Evolutionary conservation across 2,797 vertebrate genomes (phyloP), one percentile per base, ranked within the genome.

Genomic region (Melanotaenia boesemani): DNA sequence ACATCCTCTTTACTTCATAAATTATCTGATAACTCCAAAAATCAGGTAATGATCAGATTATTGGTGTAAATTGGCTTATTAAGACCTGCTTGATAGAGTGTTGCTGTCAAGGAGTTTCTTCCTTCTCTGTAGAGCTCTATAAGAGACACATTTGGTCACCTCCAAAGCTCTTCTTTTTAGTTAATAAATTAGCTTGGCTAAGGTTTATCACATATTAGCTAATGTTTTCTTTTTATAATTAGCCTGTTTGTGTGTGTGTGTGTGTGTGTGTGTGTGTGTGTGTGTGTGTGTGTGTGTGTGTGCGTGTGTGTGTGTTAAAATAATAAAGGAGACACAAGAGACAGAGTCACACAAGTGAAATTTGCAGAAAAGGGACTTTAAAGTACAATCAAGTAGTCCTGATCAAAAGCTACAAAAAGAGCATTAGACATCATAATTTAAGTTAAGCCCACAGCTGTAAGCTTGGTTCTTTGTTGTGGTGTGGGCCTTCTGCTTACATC

Each of bases 341-440:
- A 66, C 70, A 74, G 55, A 86, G 79, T 91, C 83, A 88, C 80
- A 85, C 67, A 62, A 76, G 30, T 91, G 86, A 87, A 91, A 90
- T 90, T 87, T 87, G 61, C 57, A 58, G 62, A 76, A 61, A 77
- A 69, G 84, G 62, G 59, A 72, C 72, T 39, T 69, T 57, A 82
- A 84, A 82, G 72, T 55, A 60, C 74, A 76, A 86, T 76, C 66
- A 32, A 78, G 76, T 68, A 28, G 20, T 24, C 16, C 70, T 81
- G 88, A 91, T 92, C 86, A 92, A 92, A 93, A 68, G 65, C 63
- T 74, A 52, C 39, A 34, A 70, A 65, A 84, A 90, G 60, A 73
- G 69, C 50, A 84, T 64, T 77, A 75, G 88, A 91, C 89, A 90
- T 77, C 28, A 60, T 86, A 84, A 88, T 89, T 84, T 58, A 60